These are phyloP conservation scores for Idris sp. DNA, from an alignment of 1,140 invertebrate genomes.

Conservation along the genomic window DNA sequence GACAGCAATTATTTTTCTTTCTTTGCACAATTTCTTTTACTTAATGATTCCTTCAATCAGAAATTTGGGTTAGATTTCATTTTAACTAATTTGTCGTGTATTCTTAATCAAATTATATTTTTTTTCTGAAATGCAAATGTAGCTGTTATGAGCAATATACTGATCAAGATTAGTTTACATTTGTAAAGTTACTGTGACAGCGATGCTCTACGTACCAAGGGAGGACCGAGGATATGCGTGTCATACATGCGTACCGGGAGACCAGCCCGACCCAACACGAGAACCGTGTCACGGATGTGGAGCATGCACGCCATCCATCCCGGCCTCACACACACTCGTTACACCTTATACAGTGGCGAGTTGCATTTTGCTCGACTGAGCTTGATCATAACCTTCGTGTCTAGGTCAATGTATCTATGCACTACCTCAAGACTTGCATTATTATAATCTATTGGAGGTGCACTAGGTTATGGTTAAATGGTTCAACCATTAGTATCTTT, in stretches of 20 bases:
- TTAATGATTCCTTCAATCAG: too few relatives aligned
- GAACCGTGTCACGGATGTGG: constrained; percentile 78
- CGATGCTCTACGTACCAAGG: constrained; percentile 53
- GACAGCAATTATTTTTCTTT: too few relatives aligned
- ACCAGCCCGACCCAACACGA: constrained; percentile 67
- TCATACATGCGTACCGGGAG: constrained; percentile 54
- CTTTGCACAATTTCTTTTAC: too few relatives aligned
- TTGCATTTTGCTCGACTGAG: constrained; percentile 51
- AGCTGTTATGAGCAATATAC: too few relatives aligned
- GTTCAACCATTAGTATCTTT: constrained; percentile 8
- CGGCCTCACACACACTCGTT: constrained; percentile 41
- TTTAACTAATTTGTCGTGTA: too few relatives aligned
- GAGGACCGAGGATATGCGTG: constrained; percentile 51
- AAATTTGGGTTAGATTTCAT: too few relatives aligned
- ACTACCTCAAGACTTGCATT: constrained; percentile 20
- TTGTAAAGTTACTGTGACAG: constrained; percentile 16
- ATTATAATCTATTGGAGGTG: constrained; percentile 40
- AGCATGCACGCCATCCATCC: constrained; percentile 71
- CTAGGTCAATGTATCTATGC: constrained; percentile 50
- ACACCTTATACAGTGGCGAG: constrained; percentile 63
- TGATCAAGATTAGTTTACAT: constrained; percentile 55
- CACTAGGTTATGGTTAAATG: constrained; percentile 4
- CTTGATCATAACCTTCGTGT: constrained; percentile 62
- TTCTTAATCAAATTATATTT: too few relatives aligned
- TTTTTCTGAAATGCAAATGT: too few relatives aligned